Conservation (phyloP, 2,888 invertebrate species). For the Hypselothyrea guttata region DNA sequence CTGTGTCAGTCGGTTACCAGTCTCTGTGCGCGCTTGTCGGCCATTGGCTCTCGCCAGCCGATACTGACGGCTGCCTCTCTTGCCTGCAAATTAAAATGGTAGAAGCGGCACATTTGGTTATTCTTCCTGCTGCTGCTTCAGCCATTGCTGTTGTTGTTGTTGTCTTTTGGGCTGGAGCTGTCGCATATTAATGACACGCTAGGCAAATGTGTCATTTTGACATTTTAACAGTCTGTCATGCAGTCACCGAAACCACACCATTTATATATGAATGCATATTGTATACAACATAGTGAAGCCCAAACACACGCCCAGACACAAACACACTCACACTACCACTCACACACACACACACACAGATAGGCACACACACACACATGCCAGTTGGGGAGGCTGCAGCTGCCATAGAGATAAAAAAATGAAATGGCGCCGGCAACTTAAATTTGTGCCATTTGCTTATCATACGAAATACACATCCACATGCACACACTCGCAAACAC, state of each 20-base stretch:
- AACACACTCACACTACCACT: slow-evolving; percentile 1
- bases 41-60: slow-evolving; percentile 15
- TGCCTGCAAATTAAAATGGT: slow-evolving; percentile 36
- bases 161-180: slow-evolving; percentile 40
- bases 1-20: slow-evolving; percentile 77
- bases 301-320: slow-evolving; percentile 15
- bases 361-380: slow-evolving; percentile 9
- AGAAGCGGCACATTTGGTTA: slow-evolving; percentile 19
- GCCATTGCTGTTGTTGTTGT: slow-evolving; percentile 19
- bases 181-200: slow-evolving; percentile 76
- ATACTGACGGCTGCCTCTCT: slow-evolving; percentile 8
- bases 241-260: slow-evolving; percentile 67
- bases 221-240: slow-evolving; percentile 77
- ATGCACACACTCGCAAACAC: slow-evolving; percentile 20
- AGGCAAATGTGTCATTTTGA: slow-evolving; percentile 78
- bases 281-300: slow-evolving; percentile 7
- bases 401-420: slow-evolving; percentile 25
- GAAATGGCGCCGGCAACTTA: slow-evolving; percentile 52
- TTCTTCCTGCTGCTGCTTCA: slow-evolving; percentile 12
- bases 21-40: slow-evolving; percentile 51
- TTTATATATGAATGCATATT: slow-evolving; percentile 33
- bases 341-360: slow-evolving; percentile 20
- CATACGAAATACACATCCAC: slow-evolving; percentile 28
- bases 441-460: slow-evolving; percentile 74
- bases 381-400: slow-evolving; percentile 63